Evolutionary conservation across 1,140 invertebrate genomes (phyloP), one percentile per base, ranked within the genome.

Genomic region (Pygmarrhopalites habei): DNA sequence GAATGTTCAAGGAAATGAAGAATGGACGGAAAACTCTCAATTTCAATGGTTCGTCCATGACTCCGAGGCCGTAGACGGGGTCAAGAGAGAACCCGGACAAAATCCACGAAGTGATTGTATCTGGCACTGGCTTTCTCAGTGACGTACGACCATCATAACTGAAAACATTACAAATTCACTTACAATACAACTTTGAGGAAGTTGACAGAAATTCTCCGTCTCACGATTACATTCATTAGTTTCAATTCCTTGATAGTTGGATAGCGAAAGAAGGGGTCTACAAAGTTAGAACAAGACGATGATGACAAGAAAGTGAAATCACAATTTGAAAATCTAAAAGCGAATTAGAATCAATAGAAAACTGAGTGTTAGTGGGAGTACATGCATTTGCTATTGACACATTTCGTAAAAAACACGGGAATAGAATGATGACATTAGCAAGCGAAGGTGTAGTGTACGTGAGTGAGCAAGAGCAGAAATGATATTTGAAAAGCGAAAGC

Each of bases 1-100:
- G 96, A 10, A 98, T 77, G 72, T 90, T 86, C 17, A 93, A 74
- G 2, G 84, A 85, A 29, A 95, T 80, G 72, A 93, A 93, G 77
- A 96, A 95, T 4, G 88, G 86, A 71, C 90, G 85, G 73, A 92
- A 91, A 0, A 94, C 89, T 73, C 82, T 83, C 28, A 97, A 76
- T 82, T 87, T 88, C 70, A 83, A 82, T 19, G 86, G 79, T 62
- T 79, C 73, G 53, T 85, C 76, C 14, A 89, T 84, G 2, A 98
- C 78, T 1, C 91, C 92, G 0, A 99, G 79, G 21, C 95, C 73
- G 60, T 74, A 75, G 12, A 86, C 78, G 0, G 86, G 79, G 76
- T 93, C 89, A 43, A 98, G 78, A 0, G 95, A 91, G 75, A 98
- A 98, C 1, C 89, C 95, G 32, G 88, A 90, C 0, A 97, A 81